Evolutionary conservation across 2,888 invertebrate species (phyloP).

Genomic region (Lepeophtheirus nordmannii): DNA sequence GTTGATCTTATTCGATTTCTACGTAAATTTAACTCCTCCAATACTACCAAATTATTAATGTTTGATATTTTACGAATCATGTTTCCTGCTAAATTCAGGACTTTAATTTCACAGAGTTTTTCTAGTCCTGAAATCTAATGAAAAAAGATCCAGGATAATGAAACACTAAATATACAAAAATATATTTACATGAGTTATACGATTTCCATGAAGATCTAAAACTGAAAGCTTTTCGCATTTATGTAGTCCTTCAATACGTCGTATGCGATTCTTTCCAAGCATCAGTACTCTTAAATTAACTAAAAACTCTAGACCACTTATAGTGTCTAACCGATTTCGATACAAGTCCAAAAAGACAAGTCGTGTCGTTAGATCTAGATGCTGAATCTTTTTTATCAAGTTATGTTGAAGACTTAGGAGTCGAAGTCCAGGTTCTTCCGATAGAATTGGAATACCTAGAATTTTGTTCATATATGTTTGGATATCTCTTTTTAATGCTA

Average conservation of each 20-base stretch:
- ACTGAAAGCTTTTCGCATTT: conserved; percentile 19
- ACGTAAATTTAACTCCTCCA: conserved; percentile 45
- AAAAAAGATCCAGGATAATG: neutral
- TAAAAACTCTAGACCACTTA: conserved; percentile 58
- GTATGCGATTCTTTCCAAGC: conserved; percentile 70
- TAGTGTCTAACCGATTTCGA: conserved; percentile 79
- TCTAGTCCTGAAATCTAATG: conserved; percentile 19
- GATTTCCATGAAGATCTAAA: conserved; percentile 22
- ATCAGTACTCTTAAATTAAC: conserved; percentile 66
- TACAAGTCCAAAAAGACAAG: conserved; percentile 84
- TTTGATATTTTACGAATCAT: conserved; percentile 59
- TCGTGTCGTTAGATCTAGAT: conserved; percentile 31
- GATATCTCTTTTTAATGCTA: too few relatives aligned
- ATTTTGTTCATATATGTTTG: conserved; percentile 45
- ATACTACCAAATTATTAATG: conserved; percentile 54
- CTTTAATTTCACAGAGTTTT: conserved; percentile 33
- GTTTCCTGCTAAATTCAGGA: conserved; percentile 82
- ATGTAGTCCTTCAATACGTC: conserved; percentile 19
- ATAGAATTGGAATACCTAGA: conserved; percentile 63
- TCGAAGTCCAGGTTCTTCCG: conserved; percentile 61
- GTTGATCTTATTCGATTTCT: conserved; percentile 20
- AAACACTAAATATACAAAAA: neutral
- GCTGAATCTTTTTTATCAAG: conserved; percentile 57
- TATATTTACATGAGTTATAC: conserved; percentile 17
- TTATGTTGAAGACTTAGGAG: conserved; percentile 83